Base-by-base conservation (phyloP, 2,888 invertebrate species). In the Apodemia hepburni region DNA sequence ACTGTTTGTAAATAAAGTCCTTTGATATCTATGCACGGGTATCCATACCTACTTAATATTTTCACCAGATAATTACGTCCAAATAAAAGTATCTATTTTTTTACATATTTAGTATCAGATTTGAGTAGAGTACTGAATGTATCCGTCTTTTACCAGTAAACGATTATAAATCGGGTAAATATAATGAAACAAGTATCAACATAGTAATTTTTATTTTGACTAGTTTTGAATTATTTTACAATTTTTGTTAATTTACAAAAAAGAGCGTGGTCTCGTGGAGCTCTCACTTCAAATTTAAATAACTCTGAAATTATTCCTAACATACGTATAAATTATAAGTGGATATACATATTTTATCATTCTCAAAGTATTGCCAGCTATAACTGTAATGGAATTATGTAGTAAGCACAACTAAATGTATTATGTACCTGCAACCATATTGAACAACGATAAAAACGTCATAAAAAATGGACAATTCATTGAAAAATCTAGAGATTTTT, bases 161-260 rank as follows among this genome's bases (percentile, higher is more conserved):
- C n/a, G n/a, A n/a, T n/a, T n/a, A 33, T 6, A 33, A 38, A 38
- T 11, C 11, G 3, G 15, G n/a, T 45, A n/a, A 45, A 45, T 45
- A 45, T n/a, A 45, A 45, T 45, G 2, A 18, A 62, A 66, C 73
- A 67, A 66, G n/a, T 68, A 64, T 59, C 61, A 64, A 66, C 66
- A 66, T 68, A 68, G 63, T 66, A 63, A 64, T 66, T 68, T 74
- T 74, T 80, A 83, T 81, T 84, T 81, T 85, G 85, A 86, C 85
- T 86, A 86, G 85, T 80, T 73, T 80, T 81, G 75, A 80, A 85
- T 82, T 69, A 81, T 81, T 54, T 78, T 79, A 76, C 62, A 68
- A 62, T 73, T 71, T 75, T 73, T 66, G 69, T 70, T 70, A 69
- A 69, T 70, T 67, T 68, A 66, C 66, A 54, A 54, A 54, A 22